Percentiles rank a stretch among this genome's conserved stretches.
phyloP scores from a whole-genome alignment of 1,140 invertebrate genomes.

The Macrocentrus cingulum region DNA sequence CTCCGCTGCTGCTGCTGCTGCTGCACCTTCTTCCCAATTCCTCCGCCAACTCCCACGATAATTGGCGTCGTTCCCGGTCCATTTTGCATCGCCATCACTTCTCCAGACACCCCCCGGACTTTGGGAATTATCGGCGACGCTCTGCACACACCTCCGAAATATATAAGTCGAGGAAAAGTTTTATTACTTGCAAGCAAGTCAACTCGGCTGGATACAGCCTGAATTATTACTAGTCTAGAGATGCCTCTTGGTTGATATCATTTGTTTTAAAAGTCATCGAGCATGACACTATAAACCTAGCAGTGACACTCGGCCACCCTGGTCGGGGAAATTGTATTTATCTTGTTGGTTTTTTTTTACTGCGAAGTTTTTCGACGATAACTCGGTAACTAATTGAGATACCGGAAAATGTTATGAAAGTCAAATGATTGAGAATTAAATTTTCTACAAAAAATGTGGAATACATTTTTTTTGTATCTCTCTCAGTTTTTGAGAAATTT shows the following conservation, averaged over 20 bases:
- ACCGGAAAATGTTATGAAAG: too few species aligned
- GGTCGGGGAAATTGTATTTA: too few species aligned
- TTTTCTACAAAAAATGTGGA: too few species aligned
- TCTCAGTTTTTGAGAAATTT: too few species aligned
- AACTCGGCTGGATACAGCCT: constrained; percentile 14
- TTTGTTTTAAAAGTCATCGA: constrained; percentile 3
- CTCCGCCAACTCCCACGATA: constrained; percentile 11
- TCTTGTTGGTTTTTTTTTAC: too few species aligned
- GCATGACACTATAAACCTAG: constrained; percentile 18
- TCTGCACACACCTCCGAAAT: neutral
- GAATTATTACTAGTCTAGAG: constrained; percentile 10
- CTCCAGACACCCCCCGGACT: neutral
- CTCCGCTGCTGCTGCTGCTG: neutral
- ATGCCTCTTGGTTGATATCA: neutral
- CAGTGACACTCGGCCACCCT: too few species aligned
- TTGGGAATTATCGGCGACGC: neutral
- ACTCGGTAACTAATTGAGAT: too few species aligned
- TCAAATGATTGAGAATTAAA: too few species aligned
- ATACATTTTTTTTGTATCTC: too few species aligned
- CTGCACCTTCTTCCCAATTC: neutral
- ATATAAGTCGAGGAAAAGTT: constrained; percentile 12
- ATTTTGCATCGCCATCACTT: constrained; percentile 16
- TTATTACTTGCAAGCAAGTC: constrained; percentile 12
- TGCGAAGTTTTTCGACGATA: too few species aligned
- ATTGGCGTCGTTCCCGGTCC: constrained; percentile 16